Evolutionary conservation across 2,113 vertebrate genomes (phyloP), one percentile per base, ranked within the genome.

Genomic region (Rutilus rutilus): DNA sequence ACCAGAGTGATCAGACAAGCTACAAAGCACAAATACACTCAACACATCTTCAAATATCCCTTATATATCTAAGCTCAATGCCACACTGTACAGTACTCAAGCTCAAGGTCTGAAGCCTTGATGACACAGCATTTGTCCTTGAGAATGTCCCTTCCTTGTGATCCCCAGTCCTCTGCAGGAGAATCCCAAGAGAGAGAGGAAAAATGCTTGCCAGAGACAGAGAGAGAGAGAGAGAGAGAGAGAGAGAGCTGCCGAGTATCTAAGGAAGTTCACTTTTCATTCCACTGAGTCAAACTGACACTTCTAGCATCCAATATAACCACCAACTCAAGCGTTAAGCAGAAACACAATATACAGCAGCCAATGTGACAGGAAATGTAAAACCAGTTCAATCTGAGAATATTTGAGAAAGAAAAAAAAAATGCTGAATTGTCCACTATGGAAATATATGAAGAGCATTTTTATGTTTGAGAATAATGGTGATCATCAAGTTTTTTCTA

Each of bases 61-160:
- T 25, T 54, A 21, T 33, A 36, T 6, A 27, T 54, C 33, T 78
- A 71, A 45, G 64, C 88, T 2, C 69, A 23, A 3, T 33, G 62
- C 19, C 54, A 45, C 67, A 74, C 65, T 11, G 3, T 64, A 75
- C 45, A 25, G 42, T 82, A 42, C 10, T 76, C 21, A 2, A 74
- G 59, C 57, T 81, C 52, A 90, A 60, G 19, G 79, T 87, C 76
- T 82, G 85, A 83, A 90, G 89, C 86, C 85, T 85, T 75, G 79
- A 75, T 62, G 84, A 85, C 85, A 92, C 86, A 92, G 92, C 88
- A 89, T 93, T 92, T 91, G 94, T 92, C 94, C 93, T 94, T 94
- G 93, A 90, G 88, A 67, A 87, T 87, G 93, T 93, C 89, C 93
- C 91, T 89, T 92, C 90, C 60, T 45, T 33, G 87, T 90, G 86